Percentiles rank a stretch among this genome's conserved stretches.
Conservation (phyloP, 1,140 invertebrate species). For the Zeugodacus cucurbitae region DNA sequence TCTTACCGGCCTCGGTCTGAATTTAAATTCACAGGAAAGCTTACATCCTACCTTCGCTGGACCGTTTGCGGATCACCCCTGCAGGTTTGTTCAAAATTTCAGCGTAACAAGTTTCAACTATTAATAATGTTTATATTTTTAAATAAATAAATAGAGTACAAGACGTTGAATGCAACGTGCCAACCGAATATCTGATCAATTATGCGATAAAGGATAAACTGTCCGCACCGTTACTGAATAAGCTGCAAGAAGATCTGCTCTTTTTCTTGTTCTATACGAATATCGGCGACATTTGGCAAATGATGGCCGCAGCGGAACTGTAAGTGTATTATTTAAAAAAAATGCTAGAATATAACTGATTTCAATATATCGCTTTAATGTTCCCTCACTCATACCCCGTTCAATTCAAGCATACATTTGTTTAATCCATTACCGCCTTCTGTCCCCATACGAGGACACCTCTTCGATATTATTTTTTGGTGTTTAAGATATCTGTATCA, state of each 20-base stretch:
- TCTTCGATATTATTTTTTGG: no score
- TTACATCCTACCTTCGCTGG: constrained; percentile 97
- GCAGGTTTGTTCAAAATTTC: constrained; percentile 69
- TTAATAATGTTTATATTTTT: not conserved
- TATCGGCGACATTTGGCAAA: constrained; percentile 96
- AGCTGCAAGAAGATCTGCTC: constrained; percentile 98
- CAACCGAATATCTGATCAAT: constrained; percentile 98
- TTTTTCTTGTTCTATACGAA: constrained; percentile 99
- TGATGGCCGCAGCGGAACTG: constrained; percentile 96
- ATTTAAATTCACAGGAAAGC: constrained; percentile 97
- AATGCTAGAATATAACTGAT: not conserved
- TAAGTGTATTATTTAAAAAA: constrained; percentile 71
- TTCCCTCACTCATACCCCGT: no score
- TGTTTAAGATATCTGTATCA: no score
- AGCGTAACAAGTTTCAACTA: not conserved
- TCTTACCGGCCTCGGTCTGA: constrained; percentile 95
- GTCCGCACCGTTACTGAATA: constrained; percentile 92
- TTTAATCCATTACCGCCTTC: no score
- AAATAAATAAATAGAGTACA: constrained; percentile 77
- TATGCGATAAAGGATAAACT: constrained; percentile 91
- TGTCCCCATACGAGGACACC: no score
- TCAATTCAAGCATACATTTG: no score
- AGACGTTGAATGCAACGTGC: constrained; percentile 99
- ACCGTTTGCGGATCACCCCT: constrained; percentile 97
- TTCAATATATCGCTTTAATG: not conserved